Percentiles rank a stretch among this genome's conserved stretches.
Evolutionary conservation across 2,113 vertebrate species (phyloP).

Genomic region (Amblyopsis rosae): DNA sequence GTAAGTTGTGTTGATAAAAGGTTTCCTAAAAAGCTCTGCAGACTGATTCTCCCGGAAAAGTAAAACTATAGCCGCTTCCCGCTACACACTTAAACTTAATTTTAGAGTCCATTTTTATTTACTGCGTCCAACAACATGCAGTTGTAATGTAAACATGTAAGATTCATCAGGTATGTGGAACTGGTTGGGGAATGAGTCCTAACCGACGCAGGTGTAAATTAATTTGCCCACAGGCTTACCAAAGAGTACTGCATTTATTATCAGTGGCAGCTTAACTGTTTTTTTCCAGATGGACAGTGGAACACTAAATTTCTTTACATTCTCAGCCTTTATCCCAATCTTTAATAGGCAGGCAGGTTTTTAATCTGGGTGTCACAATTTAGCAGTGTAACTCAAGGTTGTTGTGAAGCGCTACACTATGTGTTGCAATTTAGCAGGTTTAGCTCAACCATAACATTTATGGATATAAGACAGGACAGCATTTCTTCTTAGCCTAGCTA

Average conservation of each 20-base stretch:
- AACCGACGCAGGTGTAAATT: conserved; percentile 34
- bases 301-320: too few species aligned
- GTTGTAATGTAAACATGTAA: conserved; percentile 61
- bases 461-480: neutral
- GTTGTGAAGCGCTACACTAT: neutral
- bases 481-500: conserved; percentile 9
- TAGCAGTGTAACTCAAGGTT: too few species aligned
- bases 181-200: neutral
- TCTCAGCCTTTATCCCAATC: too few species aligned
- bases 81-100: conserved; percentile 32
- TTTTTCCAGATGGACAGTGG: neutral
- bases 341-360: too few species aligned
- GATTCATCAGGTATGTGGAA: conserved; percentile 39
- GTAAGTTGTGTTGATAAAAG: too few species aligned
- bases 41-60: too few species aligned
- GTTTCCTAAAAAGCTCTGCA: too few species aligned
- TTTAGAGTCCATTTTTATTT: conserved; percentile 45
- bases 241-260: neutral
- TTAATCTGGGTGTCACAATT: too few species aligned
- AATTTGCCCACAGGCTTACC: neutral
- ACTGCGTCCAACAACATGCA: conserved; percentile 36
- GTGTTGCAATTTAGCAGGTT: neutral
- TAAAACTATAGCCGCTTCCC: neutral
- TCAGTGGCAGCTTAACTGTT: neutral
- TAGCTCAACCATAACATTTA: too few species aligned